phyloP scores from a whole-genome alignment of 2,113 vertebrate species.

The Malurus melanocephalus region DNA sequence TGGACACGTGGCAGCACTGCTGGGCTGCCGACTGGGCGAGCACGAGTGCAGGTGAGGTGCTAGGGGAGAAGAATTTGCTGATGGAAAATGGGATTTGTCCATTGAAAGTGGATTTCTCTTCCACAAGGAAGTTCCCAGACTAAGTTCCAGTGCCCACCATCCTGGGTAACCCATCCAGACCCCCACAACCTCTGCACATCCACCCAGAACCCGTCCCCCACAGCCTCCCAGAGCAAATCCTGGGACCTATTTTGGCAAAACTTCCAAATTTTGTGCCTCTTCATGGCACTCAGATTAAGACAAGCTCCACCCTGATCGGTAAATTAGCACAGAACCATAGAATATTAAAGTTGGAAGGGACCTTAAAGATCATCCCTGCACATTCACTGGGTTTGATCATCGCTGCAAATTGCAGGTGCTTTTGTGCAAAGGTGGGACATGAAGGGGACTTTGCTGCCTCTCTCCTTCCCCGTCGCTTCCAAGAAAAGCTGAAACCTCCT shows the following conservation, averaged over 20 bases:
- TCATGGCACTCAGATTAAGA: background rate
- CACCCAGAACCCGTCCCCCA: background rate
- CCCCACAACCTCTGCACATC: background rate
- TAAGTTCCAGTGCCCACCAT: background rate
- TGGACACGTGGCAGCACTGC: slow-evolving; percentile 23
- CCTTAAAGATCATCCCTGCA: background rate
- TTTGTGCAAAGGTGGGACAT: slow-evolving; percentile 26
- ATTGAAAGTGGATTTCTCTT: background rate
- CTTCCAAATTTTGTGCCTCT: background rate
- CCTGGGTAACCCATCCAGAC: background rate
- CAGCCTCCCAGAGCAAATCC: background rate
- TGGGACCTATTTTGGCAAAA: background rate
- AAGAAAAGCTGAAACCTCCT: background rate
- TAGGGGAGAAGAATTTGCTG: background rate
- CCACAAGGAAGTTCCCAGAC: background rate
- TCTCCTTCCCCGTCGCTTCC: background rate
- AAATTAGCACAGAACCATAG: background rate
- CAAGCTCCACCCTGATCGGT: background rate
- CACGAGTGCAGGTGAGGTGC: background rate
- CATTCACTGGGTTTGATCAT: slow-evolving; percentile 26
- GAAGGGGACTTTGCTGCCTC: background rate
- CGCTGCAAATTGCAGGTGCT: slow-evolving; percentile 48
- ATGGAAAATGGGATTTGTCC: rapidly evolving
- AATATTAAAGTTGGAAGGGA: background rate
- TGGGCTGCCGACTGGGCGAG: slow-evolving; percentile 48